Base-by-base conservation (phyloP, 2,888 invertebrate species). In the Caenorhabditis doughertyi region DNA sequence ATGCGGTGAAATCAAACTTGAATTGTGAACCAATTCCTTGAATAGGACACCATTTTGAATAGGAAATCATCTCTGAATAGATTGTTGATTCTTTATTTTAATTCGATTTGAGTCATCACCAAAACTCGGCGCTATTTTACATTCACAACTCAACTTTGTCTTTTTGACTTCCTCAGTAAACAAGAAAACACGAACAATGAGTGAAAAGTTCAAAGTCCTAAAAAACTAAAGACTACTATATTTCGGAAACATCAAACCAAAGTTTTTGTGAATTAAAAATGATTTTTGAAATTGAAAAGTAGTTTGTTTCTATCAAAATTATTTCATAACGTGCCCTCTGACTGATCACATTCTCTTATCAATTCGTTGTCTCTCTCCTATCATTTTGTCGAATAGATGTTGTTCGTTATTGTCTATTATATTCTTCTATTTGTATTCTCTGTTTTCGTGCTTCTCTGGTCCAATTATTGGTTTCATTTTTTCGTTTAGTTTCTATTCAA, bases 371-470 rank as follows among this genome's bases (percentile, higher is more conserved):
- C 29, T 51, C 55, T 68, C 13, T 32, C n/a, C 32, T 9, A 18
- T 18, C 18, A 49, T 27, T 67, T 76, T 29, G 27, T 73, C 39
- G 60, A 27, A 58, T 47, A 5, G 2, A 47, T 47, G 44, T 18
- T 47, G 18, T 47, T 68, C 39, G 21, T 68, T 42, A 21, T 68
- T 39, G 25, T 60, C 60, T 21, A 25, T 39, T 76, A 76, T 60
- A 58, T 76, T 68, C 49, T 68, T 49, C 68, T 76, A 39, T 68
- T 76, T 27, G 47, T 68, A 49, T 67, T 76, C 60, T 76, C 68
- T 76, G 42, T 68, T 68, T 76, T 76, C 47, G 67, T 21, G 13
- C 18, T 67, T 25, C 16, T 76, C 42, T 76, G 76, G 76, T 60
- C 68, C 32, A 67, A 68, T 60, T 76, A 68, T 49, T 68, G 76